phyloP scores from a whole-genome alignment of 2,113 vertebrate genomes.

The Petrocephalus microphthalmus region DNA sequence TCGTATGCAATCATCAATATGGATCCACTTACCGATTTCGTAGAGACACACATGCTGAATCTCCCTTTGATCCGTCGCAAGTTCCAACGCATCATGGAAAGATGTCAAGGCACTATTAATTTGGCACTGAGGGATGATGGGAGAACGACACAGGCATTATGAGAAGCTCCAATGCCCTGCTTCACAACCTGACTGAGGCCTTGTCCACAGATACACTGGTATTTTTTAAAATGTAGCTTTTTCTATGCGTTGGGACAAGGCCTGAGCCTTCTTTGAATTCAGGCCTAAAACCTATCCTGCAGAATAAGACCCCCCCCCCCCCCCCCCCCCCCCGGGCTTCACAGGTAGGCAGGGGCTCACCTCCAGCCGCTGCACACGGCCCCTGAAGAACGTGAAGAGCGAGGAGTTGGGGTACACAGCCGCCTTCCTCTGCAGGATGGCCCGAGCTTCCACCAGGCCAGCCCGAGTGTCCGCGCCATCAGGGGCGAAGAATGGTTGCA shows the following conservation, averaged over 20 bases:
- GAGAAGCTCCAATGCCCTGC: not conserved
- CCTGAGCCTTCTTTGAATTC: not conserved
- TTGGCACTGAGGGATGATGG: conserved; percentile 73
- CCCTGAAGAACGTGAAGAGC: conserved; percentile 97
- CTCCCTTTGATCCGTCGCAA: conserved; percentile 93
- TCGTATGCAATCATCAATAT: not conserved
- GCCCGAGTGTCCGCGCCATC: conserved; percentile 83
- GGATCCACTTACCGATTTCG: conserved; percentile 79
- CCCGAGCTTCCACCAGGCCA: conserved; percentile 87
- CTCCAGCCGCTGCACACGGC: conserved; percentile 93
- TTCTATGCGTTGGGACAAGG: no score
- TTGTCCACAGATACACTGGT: no score
- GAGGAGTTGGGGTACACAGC: conserved; percentile 95
- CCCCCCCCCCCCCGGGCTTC: not conserved
- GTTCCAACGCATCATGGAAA: conserved; percentile 91
- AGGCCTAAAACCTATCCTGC: not conserved
- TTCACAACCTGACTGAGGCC: not conserved
- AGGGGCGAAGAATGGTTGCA: conserved; percentile 94
- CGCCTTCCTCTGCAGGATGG: conserved; percentile 89
- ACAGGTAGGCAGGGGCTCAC: conserved; percentile 33
- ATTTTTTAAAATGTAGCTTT: no score
- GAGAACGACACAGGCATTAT: conserved; percentile 13
- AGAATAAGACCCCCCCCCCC: not conserved
- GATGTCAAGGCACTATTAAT: conserved; percentile 97
- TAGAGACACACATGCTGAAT: conserved; percentile 97